phyloP scores from a whole-genome alignment of 1,140 invertebrate species.

The Heliconius eleuchia region DNA sequence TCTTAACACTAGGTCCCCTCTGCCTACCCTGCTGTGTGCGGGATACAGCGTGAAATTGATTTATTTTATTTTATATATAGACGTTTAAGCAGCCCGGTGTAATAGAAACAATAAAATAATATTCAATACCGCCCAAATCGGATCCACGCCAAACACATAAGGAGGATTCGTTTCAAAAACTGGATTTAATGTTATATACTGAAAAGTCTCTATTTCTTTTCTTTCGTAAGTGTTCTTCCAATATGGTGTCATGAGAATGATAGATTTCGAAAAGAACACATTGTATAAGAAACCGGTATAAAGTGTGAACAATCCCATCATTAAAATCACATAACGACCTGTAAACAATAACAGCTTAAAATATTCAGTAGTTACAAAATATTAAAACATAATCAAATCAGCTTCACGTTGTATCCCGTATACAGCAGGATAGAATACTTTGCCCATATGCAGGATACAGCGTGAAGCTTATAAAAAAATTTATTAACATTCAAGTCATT shows the following conservation, averaged over 20 bases:
- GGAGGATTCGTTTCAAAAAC: conserved; percentile 42
- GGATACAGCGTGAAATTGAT: too few species aligned
- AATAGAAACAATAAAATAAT: neutral
- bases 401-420: neutral
- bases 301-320: conserved; percentile 91
- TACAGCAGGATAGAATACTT: too few species aligned
- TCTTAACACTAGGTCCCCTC: too few species aligned
- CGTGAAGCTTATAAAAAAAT: too few species aligned
- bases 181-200: conserved; percentile 52
- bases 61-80: neutral
- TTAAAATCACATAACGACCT: conserved; percentile 89
- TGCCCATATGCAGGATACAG: too few species aligned
- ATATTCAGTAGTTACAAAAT: neutral
- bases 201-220: conserved; percentile 48
- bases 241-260: conserved; percentile 86
- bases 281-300: conserved; percentile 93
- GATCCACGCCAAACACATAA: conserved; percentile 58
- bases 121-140: conserved; percentile 49
- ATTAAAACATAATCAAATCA: too few species aligned
- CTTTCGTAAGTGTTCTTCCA: conserved; percentile 82
- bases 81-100: neutral
- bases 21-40: too few species aligned
- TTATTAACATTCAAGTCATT: too few species aligned
- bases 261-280: conserved; percentile 88
- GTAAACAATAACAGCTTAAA: conserved; percentile 23